These are phyloP conservation scores for Phortica okadai DNA, from an alignment of 2,888 invertebrate species.

Conservation along the genomic window DNA sequence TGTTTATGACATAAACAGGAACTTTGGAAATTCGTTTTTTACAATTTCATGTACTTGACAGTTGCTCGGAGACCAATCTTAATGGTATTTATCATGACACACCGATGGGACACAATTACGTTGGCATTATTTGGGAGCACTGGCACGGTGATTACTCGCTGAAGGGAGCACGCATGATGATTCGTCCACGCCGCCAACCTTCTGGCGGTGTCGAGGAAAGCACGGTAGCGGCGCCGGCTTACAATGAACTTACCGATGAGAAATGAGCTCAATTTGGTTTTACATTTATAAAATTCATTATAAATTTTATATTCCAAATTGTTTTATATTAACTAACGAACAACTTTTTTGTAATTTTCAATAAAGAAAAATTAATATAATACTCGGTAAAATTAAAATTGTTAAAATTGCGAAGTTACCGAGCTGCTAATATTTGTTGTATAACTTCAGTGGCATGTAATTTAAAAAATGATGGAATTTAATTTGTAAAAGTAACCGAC, in stretches of 20 bases:
- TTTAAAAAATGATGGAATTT: no score
- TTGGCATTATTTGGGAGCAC: conserved; percentile 80
- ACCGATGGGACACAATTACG: conserved; percentile 76
- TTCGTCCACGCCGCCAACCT: conserved; percentile 59
- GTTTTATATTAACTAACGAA: no score
- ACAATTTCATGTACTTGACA: conserved; percentile 58
- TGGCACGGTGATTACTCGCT: conserved; percentile 80
- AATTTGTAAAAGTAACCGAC: no score
- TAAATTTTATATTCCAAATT: background rate
- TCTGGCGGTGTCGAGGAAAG: background rate
- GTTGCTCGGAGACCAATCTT: conserved; percentile 79
- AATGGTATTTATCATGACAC: conserved; percentile 78
- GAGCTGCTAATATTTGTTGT: no score
- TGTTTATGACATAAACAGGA: conserved; percentile 34
- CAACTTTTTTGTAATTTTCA: no score
- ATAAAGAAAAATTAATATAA: no score
- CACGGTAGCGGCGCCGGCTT: background rate
- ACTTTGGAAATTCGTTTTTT: background rate
- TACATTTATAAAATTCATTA: conserved; percentile 11
- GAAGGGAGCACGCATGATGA: conserved; percentile 77
- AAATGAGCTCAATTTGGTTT: conserved; percentile 32
- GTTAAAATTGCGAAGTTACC: no score
- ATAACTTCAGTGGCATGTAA: no score
- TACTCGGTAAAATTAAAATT: no score
- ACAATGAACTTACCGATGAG: conserved; percentile 32